phyloP scores from a whole-genome alignment of 2,113 vertebrate genomes.

The Chroicocephalus ridibundus region DNA sequence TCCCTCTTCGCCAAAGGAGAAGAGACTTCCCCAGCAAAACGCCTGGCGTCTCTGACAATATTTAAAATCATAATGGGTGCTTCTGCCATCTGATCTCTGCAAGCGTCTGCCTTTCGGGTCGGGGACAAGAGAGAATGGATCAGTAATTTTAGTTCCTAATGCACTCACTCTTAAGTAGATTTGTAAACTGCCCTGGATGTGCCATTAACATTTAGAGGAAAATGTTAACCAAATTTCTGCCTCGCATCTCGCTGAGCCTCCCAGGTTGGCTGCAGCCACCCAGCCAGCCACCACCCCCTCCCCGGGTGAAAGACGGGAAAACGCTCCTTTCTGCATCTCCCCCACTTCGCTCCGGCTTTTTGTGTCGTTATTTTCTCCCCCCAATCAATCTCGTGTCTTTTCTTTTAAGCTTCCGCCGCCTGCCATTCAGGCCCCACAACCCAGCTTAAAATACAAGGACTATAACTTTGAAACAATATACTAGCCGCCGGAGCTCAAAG shows the following conservation, averaged over 20 bases:
- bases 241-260: conserved; percentile 50
- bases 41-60: conserved; percentile 65
- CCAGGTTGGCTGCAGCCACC: conserved; percentile 46
- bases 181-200: conserved; percentile 74
- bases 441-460: conserved; percentile 60
- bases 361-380: conserved; percentile 49
- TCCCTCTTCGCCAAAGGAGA: conserved; percentile 11
- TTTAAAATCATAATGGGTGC: conserved; percentile 72
- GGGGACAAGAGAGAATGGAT: conserved; percentile 63
- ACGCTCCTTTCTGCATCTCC: not conserved
- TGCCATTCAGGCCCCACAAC: conserved; percentile 57
- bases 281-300: conserved; percentile 29
- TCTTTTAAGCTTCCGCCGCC: conserved; percentile 59
- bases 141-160: conserved; percentile 78
- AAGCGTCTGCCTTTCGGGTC: conserved; percentile 64
- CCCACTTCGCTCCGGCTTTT: not conserved
- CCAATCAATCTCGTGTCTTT: conserved; percentile 55
- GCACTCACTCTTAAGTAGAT: conserved; percentile 74
- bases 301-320: not conserved
- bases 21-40: conserved; percentile 62
- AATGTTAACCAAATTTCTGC: conserved; percentile 76
- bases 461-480: conserved; percentile 71
- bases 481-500: conserved; percentile 64
- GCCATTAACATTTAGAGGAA: conserved; percentile 76
- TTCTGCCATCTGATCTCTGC: conserved; percentile 69